Evolutionary conservation across 2,113 vertebrate genomes (phyloP).

Genomic region (Paradoxurus hermaphroditus): DNA sequence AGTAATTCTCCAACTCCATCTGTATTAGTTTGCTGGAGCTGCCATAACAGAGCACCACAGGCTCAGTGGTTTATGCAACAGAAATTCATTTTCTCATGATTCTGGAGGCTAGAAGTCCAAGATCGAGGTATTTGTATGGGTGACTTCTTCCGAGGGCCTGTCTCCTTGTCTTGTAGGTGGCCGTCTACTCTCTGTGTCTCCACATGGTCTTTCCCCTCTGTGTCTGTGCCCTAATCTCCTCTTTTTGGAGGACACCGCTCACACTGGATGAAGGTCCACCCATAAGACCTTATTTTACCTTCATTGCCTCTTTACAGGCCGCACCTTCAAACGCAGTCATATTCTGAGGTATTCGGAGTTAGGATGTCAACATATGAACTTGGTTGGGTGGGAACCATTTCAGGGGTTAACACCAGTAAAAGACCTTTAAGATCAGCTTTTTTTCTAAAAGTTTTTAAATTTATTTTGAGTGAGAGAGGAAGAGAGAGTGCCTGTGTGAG

Average conservation of each 20-base stretch:
- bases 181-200: not conserved
- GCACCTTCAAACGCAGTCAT: not conserved
- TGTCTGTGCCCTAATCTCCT: not conserved
- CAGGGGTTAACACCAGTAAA: not conserved
- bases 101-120: not conserved
- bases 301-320: not conserved
- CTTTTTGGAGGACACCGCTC: not conserved
- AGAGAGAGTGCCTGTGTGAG: too few species aligned
- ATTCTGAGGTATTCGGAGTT: not conserved
- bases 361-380: not conserved
- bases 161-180: not conserved
- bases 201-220: not conserved
- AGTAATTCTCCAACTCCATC: not conserved
- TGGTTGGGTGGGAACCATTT: not conserved
- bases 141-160: not conserved
- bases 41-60: not conserved
- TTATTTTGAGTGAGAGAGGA: too few species aligned
- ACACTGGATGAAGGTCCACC: not conserved
- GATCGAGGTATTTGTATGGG: not conserved
- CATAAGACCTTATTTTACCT: not conserved
- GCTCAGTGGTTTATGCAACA: not conserved
- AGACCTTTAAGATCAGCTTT: not conserved
- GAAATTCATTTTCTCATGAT: not conserved
- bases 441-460: not conserved
- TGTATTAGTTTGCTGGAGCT: not conserved